Conservation (phyloP, 2,888 invertebrate species). For the Entomobrya multifasciata region DNA sequence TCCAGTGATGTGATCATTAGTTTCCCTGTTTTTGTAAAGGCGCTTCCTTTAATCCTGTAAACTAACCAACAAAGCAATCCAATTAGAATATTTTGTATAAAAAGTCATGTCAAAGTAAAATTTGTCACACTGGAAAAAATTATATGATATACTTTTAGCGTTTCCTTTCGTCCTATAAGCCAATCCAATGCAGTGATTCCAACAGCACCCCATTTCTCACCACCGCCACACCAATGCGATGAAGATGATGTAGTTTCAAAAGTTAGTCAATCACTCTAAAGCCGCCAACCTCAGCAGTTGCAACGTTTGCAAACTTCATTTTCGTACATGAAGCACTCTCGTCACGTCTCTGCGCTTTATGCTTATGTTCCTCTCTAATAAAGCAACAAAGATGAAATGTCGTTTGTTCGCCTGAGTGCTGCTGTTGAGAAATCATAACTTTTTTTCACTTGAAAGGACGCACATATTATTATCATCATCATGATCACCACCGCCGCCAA, state of each 20-base stretch:
- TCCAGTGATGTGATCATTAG: too few relatives aligned
- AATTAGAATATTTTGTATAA: too few relatives aligned
- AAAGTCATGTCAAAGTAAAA: not conserved
- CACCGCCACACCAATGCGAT: not conserved
- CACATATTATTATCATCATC: not conserved
- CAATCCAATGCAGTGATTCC: too few relatives aligned
- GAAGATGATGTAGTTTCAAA: not conserved
- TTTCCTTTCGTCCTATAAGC: constrained; percentile 11
- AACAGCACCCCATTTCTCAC: too few relatives aligned
- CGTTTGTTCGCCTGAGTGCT: not conserved
- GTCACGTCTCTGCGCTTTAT: constrained; percentile 1
- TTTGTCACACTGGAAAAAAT: not conserved
- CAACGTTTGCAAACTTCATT: constrained; percentile 17
- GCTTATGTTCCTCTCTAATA: not conserved
- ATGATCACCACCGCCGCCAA: not conserved
- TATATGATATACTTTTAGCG: too few relatives aligned
- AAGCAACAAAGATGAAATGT: constrained; percentile 27
- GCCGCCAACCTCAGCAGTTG: not conserved
- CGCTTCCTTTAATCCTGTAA: too few relatives aligned
- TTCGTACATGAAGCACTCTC: constrained; percentile 2
- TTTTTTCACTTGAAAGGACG: constrained; percentile 18
- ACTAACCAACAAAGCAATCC: too few relatives aligned
- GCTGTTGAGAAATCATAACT: constrained; percentile 27
- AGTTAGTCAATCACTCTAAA: constrained; percentile 12
- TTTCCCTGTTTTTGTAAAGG: too few relatives aligned